Percentiles rank a stretch among this genome's conserved stretches.
Evolutionary conservation across 2,888 invertebrate species (phyloP).

Genomic region (Koerneria pararmatus): DNA sequence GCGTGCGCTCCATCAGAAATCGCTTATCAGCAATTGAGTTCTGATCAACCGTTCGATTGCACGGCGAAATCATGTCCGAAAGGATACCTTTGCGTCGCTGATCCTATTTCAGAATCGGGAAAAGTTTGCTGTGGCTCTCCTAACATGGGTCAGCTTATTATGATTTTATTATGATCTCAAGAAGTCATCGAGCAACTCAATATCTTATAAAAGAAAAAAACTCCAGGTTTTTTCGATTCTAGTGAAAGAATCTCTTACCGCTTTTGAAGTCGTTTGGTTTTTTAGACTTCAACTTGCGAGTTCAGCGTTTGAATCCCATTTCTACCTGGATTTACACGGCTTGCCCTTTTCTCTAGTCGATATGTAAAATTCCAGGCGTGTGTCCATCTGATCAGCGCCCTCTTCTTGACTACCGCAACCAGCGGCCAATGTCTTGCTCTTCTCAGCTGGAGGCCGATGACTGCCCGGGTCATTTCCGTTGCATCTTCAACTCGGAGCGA

Average conservation of each 20-base stretch:
- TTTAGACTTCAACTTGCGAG: no score
- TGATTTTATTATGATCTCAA: neutral
- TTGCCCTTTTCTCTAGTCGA: no score
- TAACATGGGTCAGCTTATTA: slow-evolving; percentile 30
- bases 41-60: slow-evolving; percentile 45
- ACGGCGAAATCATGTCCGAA: slow-evolving; percentile 40
- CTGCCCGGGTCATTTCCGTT: slow-evolving; percentile 35
- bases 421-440: slow-evolving; percentile 44
- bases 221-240: neutral
- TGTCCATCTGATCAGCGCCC: slow-evolving; percentile 44
- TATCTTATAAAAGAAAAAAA: neutral
- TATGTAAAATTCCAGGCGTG: slow-evolving; percentile 32
- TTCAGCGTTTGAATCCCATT: no score
- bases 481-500: slow-evolving; percentile 40
- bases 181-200: neutral
- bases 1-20: slow-evolving; percentile 50
- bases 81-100: slow-evolving; percentile 36
- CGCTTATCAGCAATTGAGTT: slow-evolving; percentile 37
- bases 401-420: slow-evolving; percentile 37
- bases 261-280: neutral
- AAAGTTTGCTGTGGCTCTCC: slow-evolving; percentile 47
- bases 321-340: no score
- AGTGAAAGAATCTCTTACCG: neutral
- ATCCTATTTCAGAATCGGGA: slow-evolving; percentile 36
- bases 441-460: slow-evolving; percentile 25